A percentile compares a stretch with the other conserved stretches of the same genome.
Evolutionary conservation across 2,888 invertebrate species (phyloP).

Genomic region (Sinopyrophorus schimmeli): DNA sequence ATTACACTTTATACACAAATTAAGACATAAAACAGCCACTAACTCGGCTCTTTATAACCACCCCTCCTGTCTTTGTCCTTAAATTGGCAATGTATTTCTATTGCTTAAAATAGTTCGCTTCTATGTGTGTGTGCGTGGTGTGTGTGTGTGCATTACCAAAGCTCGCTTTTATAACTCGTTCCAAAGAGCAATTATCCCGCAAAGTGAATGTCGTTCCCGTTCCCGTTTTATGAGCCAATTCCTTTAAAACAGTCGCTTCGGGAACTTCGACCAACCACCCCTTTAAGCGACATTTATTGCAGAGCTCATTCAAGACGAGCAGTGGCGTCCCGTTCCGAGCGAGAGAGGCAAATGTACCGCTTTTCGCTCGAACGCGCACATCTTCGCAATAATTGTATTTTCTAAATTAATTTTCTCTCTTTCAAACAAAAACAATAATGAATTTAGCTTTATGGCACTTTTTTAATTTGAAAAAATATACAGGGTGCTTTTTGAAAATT

Average conservation of each 20-base stretch:
- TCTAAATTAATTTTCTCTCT: no score
- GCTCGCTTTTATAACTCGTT: slow-evolving; percentile 45
- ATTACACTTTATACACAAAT: slow-evolving; percentile 33
- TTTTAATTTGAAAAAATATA: no score
- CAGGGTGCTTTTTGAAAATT: no score
- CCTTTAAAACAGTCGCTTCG: slow-evolving; percentile 32
- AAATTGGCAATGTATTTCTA: slow-evolving; percentile 34
- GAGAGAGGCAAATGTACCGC: no score
- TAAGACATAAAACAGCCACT: slow-evolving; percentile 32
- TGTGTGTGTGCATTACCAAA: slow-evolving; percentile 33
- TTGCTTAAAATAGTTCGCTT: slow-evolving; percentile 32
- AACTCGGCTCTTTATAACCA: slow-evolving; percentile 32
- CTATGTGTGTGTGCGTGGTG: no score
- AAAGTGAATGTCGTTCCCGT: slow-evolving; percentile 36
- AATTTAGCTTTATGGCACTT: no score
- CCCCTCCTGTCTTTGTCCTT: slow-evolving; percentile 30
- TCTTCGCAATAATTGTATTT: no score
- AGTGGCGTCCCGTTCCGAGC: no score
- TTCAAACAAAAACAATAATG: no score
- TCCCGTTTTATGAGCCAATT: slow-evolving; percentile 41
- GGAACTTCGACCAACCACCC: slow-evolving; percentile 36
- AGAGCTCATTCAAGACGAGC: no score
- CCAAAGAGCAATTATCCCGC: slow-evolving; percentile 47
- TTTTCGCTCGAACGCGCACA: no score
- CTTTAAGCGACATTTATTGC: slow-evolving; percentile 45